Percentiles rank a stretch among this genome's conserved stretches.
Conservation (phyloP, 92 coral and sea anemone genomes). For the Epizoanthus illoricatus region DNA sequence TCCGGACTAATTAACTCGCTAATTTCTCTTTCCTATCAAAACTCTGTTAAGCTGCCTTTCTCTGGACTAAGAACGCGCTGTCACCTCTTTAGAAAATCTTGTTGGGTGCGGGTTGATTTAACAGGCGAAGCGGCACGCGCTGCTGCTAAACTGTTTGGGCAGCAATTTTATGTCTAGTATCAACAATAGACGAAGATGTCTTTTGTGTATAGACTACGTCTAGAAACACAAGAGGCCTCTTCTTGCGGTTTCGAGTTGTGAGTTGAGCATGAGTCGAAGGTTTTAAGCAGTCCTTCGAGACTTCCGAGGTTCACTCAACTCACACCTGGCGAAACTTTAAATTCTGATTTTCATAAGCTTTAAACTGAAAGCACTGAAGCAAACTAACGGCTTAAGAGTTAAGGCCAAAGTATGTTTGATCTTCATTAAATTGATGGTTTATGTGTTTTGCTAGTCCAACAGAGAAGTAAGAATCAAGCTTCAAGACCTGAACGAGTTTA, state of each 20-base stretch:
- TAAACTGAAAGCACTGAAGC: constrained; percentile 7
- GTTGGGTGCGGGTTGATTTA: background rate
- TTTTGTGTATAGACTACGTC: constrained; percentile 12
- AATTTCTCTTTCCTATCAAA: constrained; percentile 20
- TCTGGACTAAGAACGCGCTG: background rate
- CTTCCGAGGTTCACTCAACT: constrained; percentile 4
- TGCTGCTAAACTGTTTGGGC: constrained; percentile 27
- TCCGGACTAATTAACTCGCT: constrained; percentile 30
- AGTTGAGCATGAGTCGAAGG: background rate
- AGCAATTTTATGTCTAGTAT: constrained; percentile 34
- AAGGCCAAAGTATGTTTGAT: constrained; percentile 30
- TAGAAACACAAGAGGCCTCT: background rate
- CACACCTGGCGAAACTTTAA: background rate
- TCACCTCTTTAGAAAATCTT: background rate
- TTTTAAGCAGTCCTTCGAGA: constrained; percentile 3
- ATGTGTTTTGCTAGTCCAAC: constrained; percentile 79
- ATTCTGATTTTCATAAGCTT: too few relatives aligned
- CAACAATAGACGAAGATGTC: constrained; percentile 31
- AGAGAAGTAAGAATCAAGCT: constrained; percentile 87
- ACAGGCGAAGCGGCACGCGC: constrained; percentile 15
- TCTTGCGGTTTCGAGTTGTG: constrained; percentile 34
- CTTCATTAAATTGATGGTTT: constrained; percentile 49
- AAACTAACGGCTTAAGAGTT: background rate
- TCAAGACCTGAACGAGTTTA: constrained; percentile 81
- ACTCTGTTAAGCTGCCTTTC: constrained; percentile 3